Evolutionary conservation across 2,113 vertebrate genomes (phyloP).

Genomic region (Datnioides undecimradiatus): DNA sequence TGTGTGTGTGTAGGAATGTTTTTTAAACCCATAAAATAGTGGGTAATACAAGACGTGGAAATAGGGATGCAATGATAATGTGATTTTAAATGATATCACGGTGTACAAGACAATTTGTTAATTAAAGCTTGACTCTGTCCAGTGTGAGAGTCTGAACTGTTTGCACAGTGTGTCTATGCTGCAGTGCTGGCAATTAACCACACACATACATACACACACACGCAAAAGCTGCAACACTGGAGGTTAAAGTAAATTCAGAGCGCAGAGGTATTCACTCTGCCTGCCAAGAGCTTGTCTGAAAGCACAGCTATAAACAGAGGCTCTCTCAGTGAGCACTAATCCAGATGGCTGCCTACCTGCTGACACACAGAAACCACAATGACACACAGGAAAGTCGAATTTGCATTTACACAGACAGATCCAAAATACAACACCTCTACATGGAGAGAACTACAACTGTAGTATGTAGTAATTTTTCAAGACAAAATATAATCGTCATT

Average conservation of each 20-base stretch:
- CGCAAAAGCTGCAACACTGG: slow-evolving; percentile 18
- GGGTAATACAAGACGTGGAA: slow-evolving; percentile 21
- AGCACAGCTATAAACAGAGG: slow-evolving; percentile 55
- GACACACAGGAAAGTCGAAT: neutral
- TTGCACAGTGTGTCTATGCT: neutral
- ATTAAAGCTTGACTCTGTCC: slow-evolving; percentile 25
- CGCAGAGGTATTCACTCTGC: slow-evolving; percentile 51
- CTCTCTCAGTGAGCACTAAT: slow-evolving; percentile 43
- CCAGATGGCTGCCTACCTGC: slow-evolving; percentile 41
- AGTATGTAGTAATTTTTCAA: neutral
- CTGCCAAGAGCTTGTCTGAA: slow-evolving; percentile 59
- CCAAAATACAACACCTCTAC: neutral
- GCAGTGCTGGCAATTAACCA: slow-evolving; percentile 45
- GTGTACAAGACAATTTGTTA: too few species aligned
- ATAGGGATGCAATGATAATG: too few species aligned
- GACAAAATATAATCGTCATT: neutral
- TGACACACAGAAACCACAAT: slow-evolving; percentile 24
- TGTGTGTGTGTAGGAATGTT: neutral
- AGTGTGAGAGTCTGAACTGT: slow-evolving; percentile 6
- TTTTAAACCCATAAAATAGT: slow-evolving; percentile 6
- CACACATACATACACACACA: slow-evolving; percentile 42
- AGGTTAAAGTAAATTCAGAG: slow-evolving; percentile 57
- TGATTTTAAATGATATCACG: too few species aligned
- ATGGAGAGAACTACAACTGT: neutral
- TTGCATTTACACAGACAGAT: neutral